Evolutionary conservation across 2,888 invertebrate genomes (phyloP), one percentile per base, ranked within the genome.

Genomic region (Myopa tessellatipennis): DNA sequence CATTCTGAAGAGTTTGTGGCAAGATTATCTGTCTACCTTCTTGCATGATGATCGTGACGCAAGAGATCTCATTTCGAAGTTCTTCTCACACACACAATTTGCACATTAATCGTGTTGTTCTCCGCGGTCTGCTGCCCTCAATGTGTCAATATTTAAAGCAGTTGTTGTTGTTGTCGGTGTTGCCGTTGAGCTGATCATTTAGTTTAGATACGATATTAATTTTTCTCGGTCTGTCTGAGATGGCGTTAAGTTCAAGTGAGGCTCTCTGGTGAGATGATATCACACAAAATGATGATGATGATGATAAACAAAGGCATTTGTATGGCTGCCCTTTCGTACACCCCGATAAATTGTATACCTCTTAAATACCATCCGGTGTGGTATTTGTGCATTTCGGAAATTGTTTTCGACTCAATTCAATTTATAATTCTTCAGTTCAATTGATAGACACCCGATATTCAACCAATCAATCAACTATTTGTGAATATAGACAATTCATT

Each of bases 171-270:
- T 0, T n/a, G 50, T 50, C 5, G 68, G 1, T 58, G 38, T 26
- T 34, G 65, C 34, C 34, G 60, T 72, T 72, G 36, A 45, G 10
- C 18, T 36, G 40, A 18, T 68, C 68, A 75, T 75, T 75, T 75
- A 60, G 69, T 75, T 60, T 58, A 38, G 60, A 75, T 75, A 75
- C 60, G 60, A 45, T 75, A 69, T 69, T 68, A 75, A 75, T 69
- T 55, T 4, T 55, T n/a, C 55, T n/a, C 16, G 55, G 8, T 55
- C 55, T 55, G 16, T 55, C 16, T 55, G 5, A 1, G 14, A n/a
- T 55, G n/a, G 55, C 55, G 55, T 55, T 55, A n/a, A 55, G 55
- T 55, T 55, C 55, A 55, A 55, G 14, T 55, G 55, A 4, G 50
- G 1, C 10, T n/a, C 55, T 8, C 10, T 16, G 55, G 3, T 3